phyloP scores from a whole-genome alignment of 2,113 vertebrate species.

The Myxocyprinus asiaticus region DNA sequence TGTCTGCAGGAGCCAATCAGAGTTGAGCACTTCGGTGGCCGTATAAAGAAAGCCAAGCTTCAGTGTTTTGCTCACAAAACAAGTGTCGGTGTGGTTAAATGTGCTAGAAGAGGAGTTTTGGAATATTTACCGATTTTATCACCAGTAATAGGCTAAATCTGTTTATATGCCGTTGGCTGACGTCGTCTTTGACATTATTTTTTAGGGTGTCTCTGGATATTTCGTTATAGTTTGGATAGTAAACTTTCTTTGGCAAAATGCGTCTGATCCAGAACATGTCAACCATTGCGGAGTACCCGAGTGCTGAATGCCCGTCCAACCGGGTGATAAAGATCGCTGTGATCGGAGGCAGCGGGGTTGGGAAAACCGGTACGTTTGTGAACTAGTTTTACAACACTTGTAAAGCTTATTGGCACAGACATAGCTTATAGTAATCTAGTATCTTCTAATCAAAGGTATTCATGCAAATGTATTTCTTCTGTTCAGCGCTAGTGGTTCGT shows the following conservation, averaged over 20 bases:
- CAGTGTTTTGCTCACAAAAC: not conserved
- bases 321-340: conserved; percentile 89
- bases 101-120: no score
- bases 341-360: conserved; percentile 89
- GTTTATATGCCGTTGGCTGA: not conserved
- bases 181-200: not conserved
- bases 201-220: conserved; percentile 24
- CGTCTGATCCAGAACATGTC: conserved; percentile 94
- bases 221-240: not conserved
- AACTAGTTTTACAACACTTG: not conserved
- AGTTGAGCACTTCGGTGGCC: not conserved
- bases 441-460: not conserved
- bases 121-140: not conserved
- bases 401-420: no score
- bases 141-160: not conserved
- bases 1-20: conserved; percentile 60
- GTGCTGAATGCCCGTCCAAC: conserved; percentile 65
- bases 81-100: no score
- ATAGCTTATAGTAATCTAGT: no score
- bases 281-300: conserved; percentile 84
- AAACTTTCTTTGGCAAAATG: conserved; percentile 69
- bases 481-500: conserved; percentile 88
- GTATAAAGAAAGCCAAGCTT: conserved; percentile 59
- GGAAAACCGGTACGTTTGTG: conserved; percentile 86
- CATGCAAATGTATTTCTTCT: conserved; percentile 6